Evolutionary conservation across 2,888 invertebrate species (phyloP).

Genomic region (Brachyopa scutellaris): DNA sequence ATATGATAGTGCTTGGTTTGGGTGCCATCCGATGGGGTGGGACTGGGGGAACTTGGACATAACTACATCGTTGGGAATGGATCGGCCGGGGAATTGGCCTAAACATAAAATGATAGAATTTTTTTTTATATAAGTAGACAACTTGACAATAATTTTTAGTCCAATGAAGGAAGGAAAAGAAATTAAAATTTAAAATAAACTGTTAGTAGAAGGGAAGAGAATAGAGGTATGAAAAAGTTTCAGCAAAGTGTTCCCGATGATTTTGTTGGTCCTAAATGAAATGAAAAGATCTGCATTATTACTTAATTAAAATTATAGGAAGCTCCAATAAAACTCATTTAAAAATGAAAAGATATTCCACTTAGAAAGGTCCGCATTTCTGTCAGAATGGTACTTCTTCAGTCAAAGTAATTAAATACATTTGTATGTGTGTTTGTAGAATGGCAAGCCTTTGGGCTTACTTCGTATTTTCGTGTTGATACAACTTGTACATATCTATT

Average conservation of each 20-base stretch:
- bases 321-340: no score
- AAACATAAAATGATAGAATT: conserved; percentile 9
- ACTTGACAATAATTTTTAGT: background rate
- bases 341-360: background rate
- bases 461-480: no score
- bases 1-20: background rate
- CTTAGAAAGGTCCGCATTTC: background rate
- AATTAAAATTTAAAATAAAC: background rate
- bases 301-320: no score
- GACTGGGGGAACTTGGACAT: conserved; percentile 5
- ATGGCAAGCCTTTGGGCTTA: no score
- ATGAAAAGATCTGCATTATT: background rate
- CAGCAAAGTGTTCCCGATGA: background rate
- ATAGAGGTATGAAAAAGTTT: background rate
- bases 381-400: no score
- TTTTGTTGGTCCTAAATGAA: background rate
- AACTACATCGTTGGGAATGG: conserved; percentile 16
- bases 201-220: conserved; percentile 15
- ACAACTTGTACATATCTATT: no score
- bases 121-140: background rate
- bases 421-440: no score
- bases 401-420: no score
- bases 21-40: conserved; percentile 4
- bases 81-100: conserved; percentile 38
- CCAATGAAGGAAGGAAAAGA: conserved; percentile 1